phyloP scores from a whole-genome alignment of 2,113 vertebrate genomes.

The Paraplagusia blochii region DNA sequence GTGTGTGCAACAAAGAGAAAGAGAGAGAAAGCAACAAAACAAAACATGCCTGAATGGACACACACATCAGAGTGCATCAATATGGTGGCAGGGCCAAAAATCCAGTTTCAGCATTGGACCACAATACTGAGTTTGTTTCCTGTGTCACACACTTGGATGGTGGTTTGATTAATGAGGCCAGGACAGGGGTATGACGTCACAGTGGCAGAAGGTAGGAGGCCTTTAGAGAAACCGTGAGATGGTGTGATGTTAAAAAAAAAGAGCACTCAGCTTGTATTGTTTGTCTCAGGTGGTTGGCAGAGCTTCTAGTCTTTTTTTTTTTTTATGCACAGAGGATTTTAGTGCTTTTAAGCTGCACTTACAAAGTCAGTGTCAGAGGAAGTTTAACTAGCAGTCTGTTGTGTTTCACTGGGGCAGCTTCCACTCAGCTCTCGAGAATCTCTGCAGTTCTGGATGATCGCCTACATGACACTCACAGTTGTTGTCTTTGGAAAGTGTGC shows the following conservation, averaged over 20 bases:
- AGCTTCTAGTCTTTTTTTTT: slow-evolving; percentile 4
- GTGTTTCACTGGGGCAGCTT: slow-evolving; percentile 5
- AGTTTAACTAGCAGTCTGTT: slow-evolving; percentile 22
- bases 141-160: slow-evolving; percentile 52
- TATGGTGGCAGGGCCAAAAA: slow-evolving; percentile 31
- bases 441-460: slow-evolving; percentile 22
- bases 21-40: background rate
- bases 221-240: slow-evolving; percentile 23
- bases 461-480: slow-evolving; percentile 7
- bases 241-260: slow-evolving; percentile 47
- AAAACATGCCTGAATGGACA: slow-evolving; percentile 10
- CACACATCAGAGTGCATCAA: slow-evolving; percentile 21
- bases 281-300: slow-evolving; percentile 15
- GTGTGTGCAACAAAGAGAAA: no score
- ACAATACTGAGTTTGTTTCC: slow-evolving; percentile 45
- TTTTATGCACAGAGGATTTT: slow-evolving; percentile 1
- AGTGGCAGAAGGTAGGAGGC: slow-evolving; percentile 30
- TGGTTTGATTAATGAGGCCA: slow-evolving; percentile 59
- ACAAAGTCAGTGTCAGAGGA: slow-evolving; percentile 30
- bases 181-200: slow-evolving; percentile 44
- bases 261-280: slow-evolving; percentile 13
- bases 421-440: slow-evolving; percentile 9
- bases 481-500: slow-evolving; percentile 11
- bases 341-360: slow-evolving; percentile 24
- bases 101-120: slow-evolving; percentile 31